Base-by-base conservation (phyloP, 2,797 vertebrate genomes). In the Emydoidea blandingii region DNA sequence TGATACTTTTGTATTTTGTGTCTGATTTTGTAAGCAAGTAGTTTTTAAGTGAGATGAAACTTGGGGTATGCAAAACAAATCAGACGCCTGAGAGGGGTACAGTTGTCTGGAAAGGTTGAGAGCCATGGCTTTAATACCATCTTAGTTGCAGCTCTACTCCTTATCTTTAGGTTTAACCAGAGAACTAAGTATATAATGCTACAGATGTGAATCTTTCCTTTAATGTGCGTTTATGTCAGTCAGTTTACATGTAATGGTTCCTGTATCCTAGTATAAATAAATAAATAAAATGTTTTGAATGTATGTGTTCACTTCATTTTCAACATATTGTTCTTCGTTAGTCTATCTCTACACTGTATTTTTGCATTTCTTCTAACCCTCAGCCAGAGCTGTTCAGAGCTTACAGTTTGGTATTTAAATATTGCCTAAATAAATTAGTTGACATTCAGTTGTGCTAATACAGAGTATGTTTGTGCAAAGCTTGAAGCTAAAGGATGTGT, bases 241-340 rank as follows among this genome's bases (percentile, higher is more conserved):
- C 93, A 95, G 86, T 97, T 96, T 96, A 84, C 47, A 53, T 86
- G 92, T 85, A 92, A 95, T 97, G 88, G 94, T 97, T 95, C 95
- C 95, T 97, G 90, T 96, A 95, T 94, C 72, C 91, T 95, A 90
- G 47, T 93, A 93, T 95, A 98, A 97, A 97, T 88, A 91, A 83
- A 91, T 96, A 83, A 80, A 96, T 44, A 97, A 95, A 96, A 86
- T 14, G 11, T 83, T 95, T 97, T 91, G 89, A 93, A 95, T 98
- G 96, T 95, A 86, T 97, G 81, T 95, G 90, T 96, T 96, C 94
- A 81, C 86, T 92, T 97, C 31, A 90, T 62, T 90, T 95, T 97
- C 85, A 90, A 54, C 83, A 78, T 93, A 90, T 4, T 95, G 49
- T 87, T 95, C 86, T 89, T 47, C 97, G 84, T 97, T 97, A 94